phyloP scores from a whole-genome alignment of 2,888 invertebrate species.

The Thymelicus sylvestris region DNA sequence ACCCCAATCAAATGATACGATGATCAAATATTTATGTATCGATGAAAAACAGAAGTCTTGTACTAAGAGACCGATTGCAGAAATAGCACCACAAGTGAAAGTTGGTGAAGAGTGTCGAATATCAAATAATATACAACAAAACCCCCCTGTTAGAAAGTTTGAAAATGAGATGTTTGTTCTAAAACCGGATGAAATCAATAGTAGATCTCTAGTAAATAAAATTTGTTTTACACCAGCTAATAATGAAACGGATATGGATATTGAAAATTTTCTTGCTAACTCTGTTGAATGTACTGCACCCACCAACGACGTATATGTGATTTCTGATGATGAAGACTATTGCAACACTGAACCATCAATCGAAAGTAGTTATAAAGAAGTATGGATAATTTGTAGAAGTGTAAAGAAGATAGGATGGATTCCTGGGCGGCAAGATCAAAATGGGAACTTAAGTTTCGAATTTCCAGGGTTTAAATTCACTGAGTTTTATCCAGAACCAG shows the following conservation, averaged over 20 bases:
- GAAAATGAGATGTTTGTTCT: slow-evolving; percentile 67
- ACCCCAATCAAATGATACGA: slow-evolving; percentile 2
- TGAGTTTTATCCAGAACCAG: slow-evolving; percentile 59
- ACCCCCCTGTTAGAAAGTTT: slow-evolving; percentile 42
- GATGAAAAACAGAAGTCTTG: slow-evolving; percentile 18
- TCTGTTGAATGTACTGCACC: slow-evolving; percentile 47
- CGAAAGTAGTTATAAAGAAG: slow-evolving; percentile 45
- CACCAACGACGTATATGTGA: slow-evolving; percentile 47
- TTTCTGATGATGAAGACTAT: slow-evolving; percentile 54
- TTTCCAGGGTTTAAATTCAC: slow-evolving; percentile 69
- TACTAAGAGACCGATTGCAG: slow-evolving; percentile 49
- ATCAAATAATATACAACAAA: slow-evolving; percentile 10
- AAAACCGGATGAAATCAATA: slow-evolving; percentile 78
- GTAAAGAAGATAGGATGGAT: slow-evolving; percentile 64
- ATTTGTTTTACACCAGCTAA: slow-evolving; percentile 22
- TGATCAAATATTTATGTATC: not conserved
- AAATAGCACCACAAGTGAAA: slow-evolving; percentile 62
- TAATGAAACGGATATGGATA: slow-evolving; percentile 50
- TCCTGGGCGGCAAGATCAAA: slow-evolving; percentile 53
- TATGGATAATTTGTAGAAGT: slow-evolving; percentile 66
- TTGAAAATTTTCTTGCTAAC: slow-evolving; percentile 59
- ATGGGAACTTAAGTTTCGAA: slow-evolving; percentile 61
- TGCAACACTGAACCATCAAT: slow-evolving; percentile 10
- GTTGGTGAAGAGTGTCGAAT: slow-evolving; percentile 51
- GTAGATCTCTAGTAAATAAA: slow-evolving; percentile 50